phyloP scores from a whole-genome alignment of 2,888 invertebrate genomes.

The Rhopalosiphum nymphaeae region DNA sequence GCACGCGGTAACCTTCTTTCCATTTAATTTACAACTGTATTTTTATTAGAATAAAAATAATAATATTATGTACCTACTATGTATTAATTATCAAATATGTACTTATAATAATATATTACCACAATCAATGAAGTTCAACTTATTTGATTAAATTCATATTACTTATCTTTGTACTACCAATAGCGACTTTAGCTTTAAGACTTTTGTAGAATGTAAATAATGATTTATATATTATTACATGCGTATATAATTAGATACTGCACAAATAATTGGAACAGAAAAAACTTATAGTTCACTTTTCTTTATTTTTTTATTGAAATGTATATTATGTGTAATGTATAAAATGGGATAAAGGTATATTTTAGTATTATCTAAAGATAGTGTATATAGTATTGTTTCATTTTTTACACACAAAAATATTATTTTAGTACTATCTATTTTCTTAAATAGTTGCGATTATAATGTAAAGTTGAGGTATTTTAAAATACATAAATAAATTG shows the following conservation, averaged over 20 bases:
- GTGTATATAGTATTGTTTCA: neutral
- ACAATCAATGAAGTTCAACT: neutral
- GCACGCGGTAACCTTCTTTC: too few species aligned
- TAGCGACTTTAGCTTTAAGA: neutral
- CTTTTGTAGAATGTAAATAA: neutral
- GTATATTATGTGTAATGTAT: neutral
- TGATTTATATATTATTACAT: neutral
- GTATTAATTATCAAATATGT: neutral
- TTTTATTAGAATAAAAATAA: neutral
- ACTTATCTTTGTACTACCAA: neutral
- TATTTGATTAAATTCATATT: neutral
- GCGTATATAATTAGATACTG: too few species aligned
- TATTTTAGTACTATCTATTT: neutral
- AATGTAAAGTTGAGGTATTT: neutral
- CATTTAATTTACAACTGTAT: neutral
- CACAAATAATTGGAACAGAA: too few species aligned
- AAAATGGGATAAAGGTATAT: neutral
- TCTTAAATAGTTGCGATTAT: neutral
- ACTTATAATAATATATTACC: neutral
- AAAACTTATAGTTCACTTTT: neutral
- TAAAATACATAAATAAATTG: neutral
- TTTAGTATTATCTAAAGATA: neutral
- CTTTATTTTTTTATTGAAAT: neutral
- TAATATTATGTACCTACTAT: neutral
- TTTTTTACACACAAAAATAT: neutral